These are phyloP conservation scores for Reticulitermes lucifugus DNA, from an alignment of 2,888 invertebrate species.

Conservation along the genomic window DNA sequence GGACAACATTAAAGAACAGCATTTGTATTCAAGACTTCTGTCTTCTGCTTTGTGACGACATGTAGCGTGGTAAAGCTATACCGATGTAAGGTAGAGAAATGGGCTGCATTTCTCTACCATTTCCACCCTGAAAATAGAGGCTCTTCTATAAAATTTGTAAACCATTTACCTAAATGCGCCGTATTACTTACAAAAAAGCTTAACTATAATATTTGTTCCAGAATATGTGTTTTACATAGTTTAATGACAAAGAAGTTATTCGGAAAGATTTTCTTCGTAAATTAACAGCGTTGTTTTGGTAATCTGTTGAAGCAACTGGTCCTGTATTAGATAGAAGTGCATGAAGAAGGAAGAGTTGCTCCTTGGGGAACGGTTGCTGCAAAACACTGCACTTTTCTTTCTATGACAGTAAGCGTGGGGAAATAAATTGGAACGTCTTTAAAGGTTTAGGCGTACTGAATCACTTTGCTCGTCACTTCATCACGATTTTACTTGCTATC, in stretches of 20 bases:
- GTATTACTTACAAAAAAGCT: not conserved
- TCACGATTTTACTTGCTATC: too few relatives aligned
- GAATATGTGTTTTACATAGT: not conserved
- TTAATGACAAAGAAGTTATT: not conserved
- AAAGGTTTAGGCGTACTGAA: not conserved
- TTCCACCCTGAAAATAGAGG: too few relatives aligned
- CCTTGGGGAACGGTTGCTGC: conserved; percentile 11
- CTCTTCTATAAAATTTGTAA: too few relatives aligned
- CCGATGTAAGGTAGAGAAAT: too few relatives aligned
- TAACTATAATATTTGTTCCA: too few relatives aligned
- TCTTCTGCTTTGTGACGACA: too few relatives aligned
- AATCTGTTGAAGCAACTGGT: not conserved
- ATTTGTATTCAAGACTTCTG: not conserved
- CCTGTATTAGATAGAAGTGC: not conserved
- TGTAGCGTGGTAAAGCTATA: too few relatives aligned
- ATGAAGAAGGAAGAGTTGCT: not conserved
- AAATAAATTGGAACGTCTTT: not conserved
- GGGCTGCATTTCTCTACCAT: too few relatives aligned
- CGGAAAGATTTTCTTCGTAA: not conserved
- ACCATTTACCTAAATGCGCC: too few relatives aligned
- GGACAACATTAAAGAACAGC: too few relatives aligned
- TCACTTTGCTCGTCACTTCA: not conserved
- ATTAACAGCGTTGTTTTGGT: not conserved
- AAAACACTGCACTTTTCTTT: not conserved
- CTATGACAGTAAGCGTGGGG: not conserved